Conservation (phyloP, 2,888 invertebrate genomes). For the Leptinotarsa tumamoca region DNA sequence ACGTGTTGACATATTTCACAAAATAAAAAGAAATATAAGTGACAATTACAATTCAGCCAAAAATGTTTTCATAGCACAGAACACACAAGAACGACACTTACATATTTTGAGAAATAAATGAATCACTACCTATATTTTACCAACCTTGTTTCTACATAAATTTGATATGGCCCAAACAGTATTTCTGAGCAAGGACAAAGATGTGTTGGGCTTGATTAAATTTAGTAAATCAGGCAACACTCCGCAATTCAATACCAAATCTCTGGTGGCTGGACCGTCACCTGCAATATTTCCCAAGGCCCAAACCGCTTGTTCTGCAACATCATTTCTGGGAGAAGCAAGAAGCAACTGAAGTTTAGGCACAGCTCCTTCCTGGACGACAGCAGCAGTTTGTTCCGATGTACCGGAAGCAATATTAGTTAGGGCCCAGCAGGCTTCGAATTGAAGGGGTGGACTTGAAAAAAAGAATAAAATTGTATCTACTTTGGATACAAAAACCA, state of each 20-base stretch:
- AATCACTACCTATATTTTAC: slow-evolving; percentile 11
- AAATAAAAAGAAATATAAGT: no score
- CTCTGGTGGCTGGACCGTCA: slow-evolving; percentile 84
- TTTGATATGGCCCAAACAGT: slow-evolving; percentile 95
- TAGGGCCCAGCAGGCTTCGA: slow-evolving; percentile 97
- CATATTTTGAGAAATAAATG: neutral
- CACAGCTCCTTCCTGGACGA: slow-evolving; percentile 88
- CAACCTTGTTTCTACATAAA: slow-evolving; percentile 87
- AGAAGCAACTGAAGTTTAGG: slow-evolving; percentile 83
- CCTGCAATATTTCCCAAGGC: slow-evolving; percentile 99
- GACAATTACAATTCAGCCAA: no score
- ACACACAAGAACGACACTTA: neutral
- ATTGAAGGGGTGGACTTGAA: slow-evolving; percentile 81
- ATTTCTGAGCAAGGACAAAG: slow-evolving; percentile 77
- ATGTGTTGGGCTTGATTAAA: slow-evolving; percentile 74
- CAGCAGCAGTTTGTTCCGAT: slow-evolving; percentile 88
- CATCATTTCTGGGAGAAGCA: slow-evolving; percentile 74
- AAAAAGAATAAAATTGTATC: neutral
- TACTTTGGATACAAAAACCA: no score
- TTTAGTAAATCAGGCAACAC: slow-evolving; percentile 79
- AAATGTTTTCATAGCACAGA: no score
- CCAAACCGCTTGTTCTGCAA: slow-evolving; percentile 96
- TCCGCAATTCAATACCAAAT: slow-evolving; percentile 80
- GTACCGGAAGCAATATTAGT: slow-evolving; percentile 98
- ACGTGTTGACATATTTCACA: no score